Conservation (phyloP, 2,797 vertebrate genomes). For the Schizopygopsis malacanthus region DNA sequence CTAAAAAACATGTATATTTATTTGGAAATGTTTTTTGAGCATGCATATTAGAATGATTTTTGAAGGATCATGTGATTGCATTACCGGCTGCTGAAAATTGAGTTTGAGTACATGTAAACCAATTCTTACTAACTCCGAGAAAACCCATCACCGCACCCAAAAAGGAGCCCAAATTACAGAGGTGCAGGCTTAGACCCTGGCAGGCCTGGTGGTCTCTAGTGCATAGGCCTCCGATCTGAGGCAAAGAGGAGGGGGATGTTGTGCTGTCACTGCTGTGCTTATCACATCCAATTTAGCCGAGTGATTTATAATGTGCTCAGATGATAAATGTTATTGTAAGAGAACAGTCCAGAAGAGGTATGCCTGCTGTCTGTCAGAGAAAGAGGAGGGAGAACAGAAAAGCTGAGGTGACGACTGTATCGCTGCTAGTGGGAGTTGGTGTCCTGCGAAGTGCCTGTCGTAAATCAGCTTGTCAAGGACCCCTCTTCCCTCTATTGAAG, state of each 20-base stretch:
- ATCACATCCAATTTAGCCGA: slow-evolving; percentile 77
- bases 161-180: slow-evolving; percentile 18
- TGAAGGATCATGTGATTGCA: too few species aligned
- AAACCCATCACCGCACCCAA: background rate
- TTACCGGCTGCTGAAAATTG: background rate
- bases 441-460: slow-evolving; percentile 69
- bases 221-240: slow-evolving; percentile 61
- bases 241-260: slow-evolving; percentile 68
- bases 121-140: background rate
- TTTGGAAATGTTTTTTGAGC: background rate
- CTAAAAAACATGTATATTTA: background rate
- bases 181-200: slow-evolving; percentile 5
- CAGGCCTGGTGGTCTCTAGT: slow-evolving; percentile 68
- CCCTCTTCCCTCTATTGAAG: slow-evolving; percentile 54
- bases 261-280: slow-evolving; percentile 75
- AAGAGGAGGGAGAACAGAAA: slow-evolving; percentile 34
- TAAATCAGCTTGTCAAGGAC: slow-evolving; percentile 73
- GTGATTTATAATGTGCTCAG: slow-evolving; percentile 82
- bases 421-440: slow-evolving; percentile 66
- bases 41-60: background rate
- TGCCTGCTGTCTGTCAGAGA: slow-evolving; percentile 64
- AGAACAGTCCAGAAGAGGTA: slow-evolving; percentile 61
- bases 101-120: background rate
- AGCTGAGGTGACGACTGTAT: slow-evolving; percentile 65
- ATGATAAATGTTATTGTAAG: slow-evolving; percentile 79